phyloP scores from a whole-genome alignment of 2,113 vertebrate species.

The Gallinago jamesoni region DNA sequence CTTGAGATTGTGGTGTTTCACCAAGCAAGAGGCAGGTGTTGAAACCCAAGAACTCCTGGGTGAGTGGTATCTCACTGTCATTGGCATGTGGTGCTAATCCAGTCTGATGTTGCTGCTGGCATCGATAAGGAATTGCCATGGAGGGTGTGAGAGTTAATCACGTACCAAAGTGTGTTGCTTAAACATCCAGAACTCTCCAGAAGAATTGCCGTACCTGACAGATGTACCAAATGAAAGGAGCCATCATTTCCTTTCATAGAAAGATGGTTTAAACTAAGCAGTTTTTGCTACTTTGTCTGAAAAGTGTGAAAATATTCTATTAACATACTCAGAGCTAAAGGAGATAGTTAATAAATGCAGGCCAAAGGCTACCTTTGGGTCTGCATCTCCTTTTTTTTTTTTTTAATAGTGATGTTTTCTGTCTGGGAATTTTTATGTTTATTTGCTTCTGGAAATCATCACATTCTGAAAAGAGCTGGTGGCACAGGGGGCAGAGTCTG shows the following conservation, averaged over 20 bases:
- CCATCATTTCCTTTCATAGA: not conserved
- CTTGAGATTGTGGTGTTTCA: not conserved
- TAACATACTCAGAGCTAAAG: not conserved
- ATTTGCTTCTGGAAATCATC: not conserved
- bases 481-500: not conserved
- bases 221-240: not conserved
- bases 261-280: not conserved
- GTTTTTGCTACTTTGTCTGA: not conserved
- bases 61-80: fast-evolving
- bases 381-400: not conserved
- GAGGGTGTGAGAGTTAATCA: not conserved
- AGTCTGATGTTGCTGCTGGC: not conserved
- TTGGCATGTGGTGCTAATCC: not conserved
- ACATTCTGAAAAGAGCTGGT: not conserved
- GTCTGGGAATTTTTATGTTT: not conserved
- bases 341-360: not conserved
- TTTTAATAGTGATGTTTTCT: not conserved
- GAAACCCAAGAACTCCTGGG: not conserved
- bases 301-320: not conserved
- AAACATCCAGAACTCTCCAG: not conserved
- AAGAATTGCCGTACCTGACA: not conserved
- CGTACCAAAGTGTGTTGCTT: not conserved
- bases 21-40: not conserved
- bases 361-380: not conserved
- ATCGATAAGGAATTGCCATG: not conserved